phyloP scores from a whole-genome alignment of 2,888 invertebrate genomes.

The Chelonus formosanus region DNA sequence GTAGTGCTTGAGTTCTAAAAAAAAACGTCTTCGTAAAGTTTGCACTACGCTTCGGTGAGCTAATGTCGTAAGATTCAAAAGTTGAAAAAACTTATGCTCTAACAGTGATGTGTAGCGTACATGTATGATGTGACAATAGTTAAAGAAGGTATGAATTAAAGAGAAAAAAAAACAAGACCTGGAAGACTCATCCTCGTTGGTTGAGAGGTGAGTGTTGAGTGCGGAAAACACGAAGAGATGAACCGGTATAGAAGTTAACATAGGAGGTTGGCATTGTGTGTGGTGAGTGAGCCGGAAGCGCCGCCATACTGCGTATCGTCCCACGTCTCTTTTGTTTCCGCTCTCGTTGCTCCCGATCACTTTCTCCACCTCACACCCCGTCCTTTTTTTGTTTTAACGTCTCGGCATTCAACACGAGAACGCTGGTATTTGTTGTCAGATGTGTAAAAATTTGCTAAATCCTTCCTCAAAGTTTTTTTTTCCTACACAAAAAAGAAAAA shows the following conservation, averaged over 20 bases:
- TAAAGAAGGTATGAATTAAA: conserved; percentile 24
- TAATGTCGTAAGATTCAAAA: conserved; percentile 25
- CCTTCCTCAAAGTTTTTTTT: background rate
- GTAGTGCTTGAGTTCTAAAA: conserved; percentile 49
- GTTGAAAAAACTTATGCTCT: conserved; percentile 9
- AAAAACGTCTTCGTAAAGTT: background rate
- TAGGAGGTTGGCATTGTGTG: conserved; percentile 61
- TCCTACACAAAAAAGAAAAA: too few relatives aligned
- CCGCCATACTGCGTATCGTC: conserved; percentile 60
- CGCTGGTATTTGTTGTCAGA: conserved; percentile 12
- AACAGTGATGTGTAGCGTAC: conserved; percentile 5
- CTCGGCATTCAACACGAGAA: conserved; percentile 17
- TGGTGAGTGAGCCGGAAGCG: conserved; percentile 65
- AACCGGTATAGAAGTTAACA: conserved; percentile 54
- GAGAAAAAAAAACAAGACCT: conserved; percentile 28
- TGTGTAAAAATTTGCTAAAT: conserved; percentile 10
- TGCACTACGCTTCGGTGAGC: conserved; percentile 14
- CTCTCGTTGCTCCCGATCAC: conserved; percentile 37
- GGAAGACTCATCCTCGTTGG: conserved; percentile 6
- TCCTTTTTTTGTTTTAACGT: conserved; percentile 19
- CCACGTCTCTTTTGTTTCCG: conserved; percentile 56
- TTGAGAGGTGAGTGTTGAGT: conserved; percentile 27
- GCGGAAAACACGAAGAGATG: conserved; percentile 30
- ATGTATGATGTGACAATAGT: conserved; percentile 16
- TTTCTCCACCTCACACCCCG: conserved; percentile 20